Conservation (phyloP, 2,797 vertebrate genomes). For the Triplophysa yarkandensis region DNA sequence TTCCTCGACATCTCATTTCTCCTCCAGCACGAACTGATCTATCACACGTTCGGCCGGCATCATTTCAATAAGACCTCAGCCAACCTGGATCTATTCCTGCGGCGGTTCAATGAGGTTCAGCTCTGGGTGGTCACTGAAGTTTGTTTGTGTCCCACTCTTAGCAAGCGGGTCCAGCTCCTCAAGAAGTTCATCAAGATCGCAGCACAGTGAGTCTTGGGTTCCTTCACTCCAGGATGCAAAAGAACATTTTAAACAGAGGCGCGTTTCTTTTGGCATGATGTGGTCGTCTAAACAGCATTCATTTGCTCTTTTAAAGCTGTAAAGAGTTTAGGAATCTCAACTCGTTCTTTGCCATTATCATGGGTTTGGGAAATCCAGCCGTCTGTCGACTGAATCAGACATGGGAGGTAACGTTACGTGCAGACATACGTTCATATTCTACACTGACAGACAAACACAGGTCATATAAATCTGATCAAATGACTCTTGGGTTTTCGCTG, state of each 20-base stretch:
- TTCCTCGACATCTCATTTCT: not conserved
- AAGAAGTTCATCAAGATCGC: slow-evolving; percentile 99
- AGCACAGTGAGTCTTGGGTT: slow-evolving; percentile 85
- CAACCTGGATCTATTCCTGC: slow-evolving; percentile 96
- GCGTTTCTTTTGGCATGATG: no score
- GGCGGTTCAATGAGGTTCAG: slow-evolving; percentile 97
- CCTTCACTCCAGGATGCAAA: no score
- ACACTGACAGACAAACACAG: not conserved
- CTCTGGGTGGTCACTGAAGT: slow-evolving; percentile 97
- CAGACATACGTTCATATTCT: not conserved
- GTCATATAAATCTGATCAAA: not conserved
- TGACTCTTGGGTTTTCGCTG: slow-evolving; percentile 11
- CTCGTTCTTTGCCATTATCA: slow-evolving; percentile 93
- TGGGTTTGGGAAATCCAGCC: slow-evolving; percentile 96
- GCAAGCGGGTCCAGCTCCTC: slow-evolving; percentile 95
- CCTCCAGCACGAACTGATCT: slow-evolving; percentile 91
- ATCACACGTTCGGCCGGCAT: slow-evolving; percentile 95
- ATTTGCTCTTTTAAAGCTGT: slow-evolving; percentile 80
- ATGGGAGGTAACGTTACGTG: slow-evolving; percentile 86
- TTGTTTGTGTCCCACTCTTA: slow-evolving; percentile 92
- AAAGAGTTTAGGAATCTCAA: slow-evolving; percentile 98
- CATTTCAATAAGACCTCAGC: slow-evolving; percentile 93
- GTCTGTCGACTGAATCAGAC: slow-evolving; percentile 92
- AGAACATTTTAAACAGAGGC: no score
- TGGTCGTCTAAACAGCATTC: not conserved